Conservation (phyloP, 92 coral and sea anemone genomes). For the Bergia sp. region DNA sequence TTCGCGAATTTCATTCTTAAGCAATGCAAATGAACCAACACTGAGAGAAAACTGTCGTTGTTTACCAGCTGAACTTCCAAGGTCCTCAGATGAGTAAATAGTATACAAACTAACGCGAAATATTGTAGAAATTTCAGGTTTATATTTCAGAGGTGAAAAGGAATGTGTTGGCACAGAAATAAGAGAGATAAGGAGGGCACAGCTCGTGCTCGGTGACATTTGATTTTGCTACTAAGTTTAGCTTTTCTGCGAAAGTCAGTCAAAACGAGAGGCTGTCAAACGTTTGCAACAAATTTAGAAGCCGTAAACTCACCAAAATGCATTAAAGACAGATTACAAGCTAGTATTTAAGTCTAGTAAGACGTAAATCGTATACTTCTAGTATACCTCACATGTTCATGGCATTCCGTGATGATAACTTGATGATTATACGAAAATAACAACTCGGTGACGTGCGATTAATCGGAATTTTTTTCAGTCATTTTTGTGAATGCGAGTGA, state of each 20-base stretch:
- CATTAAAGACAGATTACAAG: not conserved
- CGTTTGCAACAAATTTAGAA: not conserved
- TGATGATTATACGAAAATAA: slow-evolving; percentile 28
- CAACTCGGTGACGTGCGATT: slow-evolving; percentile 20
- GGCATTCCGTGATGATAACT: slow-evolving; percentile 22
- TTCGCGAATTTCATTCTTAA: slow-evolving; percentile 14
- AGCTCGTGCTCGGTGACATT: not conserved
- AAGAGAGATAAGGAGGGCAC: not conserved
- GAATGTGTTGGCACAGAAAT: not conserved
- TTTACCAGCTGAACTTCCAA: slow-evolving; percentile 16
- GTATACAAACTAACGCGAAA: not conserved
- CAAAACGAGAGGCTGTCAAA: not conserved
- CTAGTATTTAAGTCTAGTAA: not conserved
- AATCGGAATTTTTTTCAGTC: slow-evolving; percentile 21
- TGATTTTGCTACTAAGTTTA: not conserved
- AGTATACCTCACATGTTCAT: not conserved
- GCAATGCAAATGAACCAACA: slow-evolving; percentile 5
- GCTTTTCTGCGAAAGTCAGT: not conserved
- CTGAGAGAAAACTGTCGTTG: not conserved
- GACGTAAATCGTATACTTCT: not conserved
- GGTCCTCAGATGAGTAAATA: not conserved
- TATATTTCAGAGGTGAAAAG: slow-evolving; percentile 8
- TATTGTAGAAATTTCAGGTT: not conserved
- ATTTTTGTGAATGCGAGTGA: slow-evolving; percentile 12
- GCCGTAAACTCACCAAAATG: not conserved